A percentile compares a stretch with the other conserved stretches of the same genome.
Evolutionary conservation across 2,888 invertebrate genomes (phyloP).

Genomic region (Sinohyriopsis cumingii): DNA sequence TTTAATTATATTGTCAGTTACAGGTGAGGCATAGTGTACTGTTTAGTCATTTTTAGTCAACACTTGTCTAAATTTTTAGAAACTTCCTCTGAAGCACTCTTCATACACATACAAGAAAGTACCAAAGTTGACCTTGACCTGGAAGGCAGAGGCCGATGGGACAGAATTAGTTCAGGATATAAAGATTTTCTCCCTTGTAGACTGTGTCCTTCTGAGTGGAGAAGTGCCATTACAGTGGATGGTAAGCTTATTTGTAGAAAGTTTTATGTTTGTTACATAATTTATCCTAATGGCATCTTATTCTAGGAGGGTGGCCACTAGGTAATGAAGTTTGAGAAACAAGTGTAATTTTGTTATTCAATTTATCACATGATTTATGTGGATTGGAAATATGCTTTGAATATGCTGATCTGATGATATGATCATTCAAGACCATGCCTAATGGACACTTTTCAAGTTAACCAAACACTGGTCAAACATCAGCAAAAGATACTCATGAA

Average conservation of each 20-base stretch:
- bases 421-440: no score
- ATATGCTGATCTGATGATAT: no score
- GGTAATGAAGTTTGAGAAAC: no score
- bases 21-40: neutral
- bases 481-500: no score
- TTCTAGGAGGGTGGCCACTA: no score
- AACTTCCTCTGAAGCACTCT: slow-evolving; percentile 49
- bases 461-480: no score
- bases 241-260: slow-evolving; percentile 46
- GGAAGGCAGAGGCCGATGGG: slow-evolving; percentile 46
- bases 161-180: slow-evolving; percentile 51
- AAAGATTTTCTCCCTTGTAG: slow-evolving; percentile 61
- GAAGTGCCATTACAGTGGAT: slow-evolving; percentile 61
- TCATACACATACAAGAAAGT: slow-evolving; percentile 43
- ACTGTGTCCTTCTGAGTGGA: slow-evolving; percentile 53
- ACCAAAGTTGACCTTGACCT: slow-evolving; percentile 53
- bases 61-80: slow-evolving; percentile 32
- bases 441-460: no score
- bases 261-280: no score
- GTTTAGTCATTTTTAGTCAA: neutral
- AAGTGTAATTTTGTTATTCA: no score
- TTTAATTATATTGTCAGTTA: neutral
- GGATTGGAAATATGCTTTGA: no score
- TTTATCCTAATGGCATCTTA: no score
- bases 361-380: no score